Base-by-base conservation (phyloP, 2,797 vertebrate genomes). In the Tragopan temminckii region DNA sequence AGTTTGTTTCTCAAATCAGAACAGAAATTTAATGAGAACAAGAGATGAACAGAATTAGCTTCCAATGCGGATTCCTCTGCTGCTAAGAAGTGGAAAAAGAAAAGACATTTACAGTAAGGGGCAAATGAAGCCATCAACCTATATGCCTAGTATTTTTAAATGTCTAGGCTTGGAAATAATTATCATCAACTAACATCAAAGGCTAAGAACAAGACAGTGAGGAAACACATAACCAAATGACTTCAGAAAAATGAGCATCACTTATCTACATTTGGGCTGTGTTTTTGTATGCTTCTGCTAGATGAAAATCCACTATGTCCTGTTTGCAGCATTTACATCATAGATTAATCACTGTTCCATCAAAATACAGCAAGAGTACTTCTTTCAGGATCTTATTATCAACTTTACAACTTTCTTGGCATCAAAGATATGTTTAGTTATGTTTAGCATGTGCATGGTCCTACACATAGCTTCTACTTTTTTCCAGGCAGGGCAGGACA, bases 401-500 rank as follows among this genome's bases (percentile, higher is more conserved):
- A n/a, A n/a, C n/a, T n/a, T n/a, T n/a, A n/a, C n/a, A n/a, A n/a
- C n/a, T n/a, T n/a, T n/a, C n/a, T n/a, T n/a, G n/a, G n/a, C n/a
- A n/a, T n/a, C n/a, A n/a, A n/a, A n/a, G n/a, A n/a, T n/a, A n/a
- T n/a, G n/a, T n/a, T n/a, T n/a, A n/a, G 46, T n/a, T 74, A 53
- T 40, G 12, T 57, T 57, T 33, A 35, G 33, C 17, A 46, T 35
- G 20, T 69, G 40, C 15, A 77, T 53, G 1, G 16, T 15, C 31
- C 50, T 52, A 29, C 50, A 52, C 2, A 9, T 52, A 52, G 50
- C 27, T 17, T 29, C 27, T 52, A 29, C 15, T 17, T 71, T 35
- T 7, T 45, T 50, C 19, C 10, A n/a, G 7, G 23, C 69, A 25
- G 24, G 17, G 0, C 0, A 89, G 78, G 24, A 81, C 15, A 18